Evolutionary conservation across 2,797 vertebrate genomes (phyloP).

Genomic region (Notolepis coatsorum): DNA sequence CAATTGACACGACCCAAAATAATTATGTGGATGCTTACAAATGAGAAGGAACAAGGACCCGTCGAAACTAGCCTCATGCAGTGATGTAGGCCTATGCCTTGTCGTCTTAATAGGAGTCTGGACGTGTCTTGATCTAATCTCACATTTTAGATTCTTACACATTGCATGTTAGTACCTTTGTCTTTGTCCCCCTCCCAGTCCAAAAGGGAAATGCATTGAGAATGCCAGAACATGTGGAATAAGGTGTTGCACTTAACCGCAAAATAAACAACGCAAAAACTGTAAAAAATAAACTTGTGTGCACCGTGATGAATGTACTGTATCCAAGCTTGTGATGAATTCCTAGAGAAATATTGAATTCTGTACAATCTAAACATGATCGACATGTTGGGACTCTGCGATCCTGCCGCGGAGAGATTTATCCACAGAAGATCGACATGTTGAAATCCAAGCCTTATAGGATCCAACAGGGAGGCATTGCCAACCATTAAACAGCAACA

Average conservation of each 20-base stretch:
- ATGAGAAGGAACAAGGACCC: conserved; percentile 70
- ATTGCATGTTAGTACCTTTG: conserved; percentile 37
- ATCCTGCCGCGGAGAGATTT: conserved; percentile 36
- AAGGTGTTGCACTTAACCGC: neutral
- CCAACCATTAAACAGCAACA: conserved; percentile 42
- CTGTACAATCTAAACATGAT: conserved; percentile 69
- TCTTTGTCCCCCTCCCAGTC: conserved; percentile 43
- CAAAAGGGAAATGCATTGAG: conserved; percentile 44
- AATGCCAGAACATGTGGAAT: too few species aligned
- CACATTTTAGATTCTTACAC: conserved; percentile 41
- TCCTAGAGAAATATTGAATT: conserved; percentile 57
- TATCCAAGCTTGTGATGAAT: conserved; percentile 15
- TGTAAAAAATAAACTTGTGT: neutral
- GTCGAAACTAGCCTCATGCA: conserved; percentile 48
- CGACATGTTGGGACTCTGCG: conserved; percentile 65
- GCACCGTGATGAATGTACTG: neutral
- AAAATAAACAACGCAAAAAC: too few species aligned
- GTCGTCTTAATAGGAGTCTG: conserved; percentile 59
- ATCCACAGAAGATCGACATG: conserved; percentile 54
- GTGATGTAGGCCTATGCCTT: conserved; percentile 45
- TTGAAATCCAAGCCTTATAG: conserved; percentile 62
- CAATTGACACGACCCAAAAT: conserved; percentile 82
- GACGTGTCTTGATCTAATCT: conserved; percentile 60
- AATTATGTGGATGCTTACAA: conserved; percentile 74
- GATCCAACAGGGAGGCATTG: conserved; percentile 50